A percentile compares a stretch with the other conserved stretches of the same genome.
Evolutionary conservation across 2,113 vertebrate genomes (phyloP).

Genomic region (Oriolus oriolus): DNA sequence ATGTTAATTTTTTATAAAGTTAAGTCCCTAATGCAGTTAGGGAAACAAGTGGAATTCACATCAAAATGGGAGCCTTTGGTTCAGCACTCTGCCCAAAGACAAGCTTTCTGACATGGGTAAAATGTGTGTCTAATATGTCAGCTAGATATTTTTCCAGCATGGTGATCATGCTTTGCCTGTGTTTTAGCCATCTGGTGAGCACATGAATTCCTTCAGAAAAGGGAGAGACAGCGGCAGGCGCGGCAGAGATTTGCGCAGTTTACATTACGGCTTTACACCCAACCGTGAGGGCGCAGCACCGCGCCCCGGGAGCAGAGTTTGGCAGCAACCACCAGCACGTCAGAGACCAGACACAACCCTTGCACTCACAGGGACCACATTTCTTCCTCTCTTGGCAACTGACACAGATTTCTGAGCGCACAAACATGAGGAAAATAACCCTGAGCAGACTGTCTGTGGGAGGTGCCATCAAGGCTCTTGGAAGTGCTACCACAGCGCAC

Average conservation of each 20-base stretch:
- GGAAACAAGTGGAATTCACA: neutral
- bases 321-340: neutral
- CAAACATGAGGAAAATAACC: neutral
- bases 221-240: neutral
- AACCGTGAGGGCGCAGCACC: neutral
- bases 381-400: neutral
- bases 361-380: neutral
- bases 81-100: neutral
- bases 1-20: neutral
- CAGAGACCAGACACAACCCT: neutral
- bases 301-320: neutral
- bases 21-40: neutral
- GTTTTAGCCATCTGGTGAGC: constrained; percentile 6
- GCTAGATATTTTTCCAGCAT: neutral
- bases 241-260: neutral
- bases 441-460: neutral
- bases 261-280: neutral
- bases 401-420: neutral
- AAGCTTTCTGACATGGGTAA: neutral
- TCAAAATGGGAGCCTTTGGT: neutral
- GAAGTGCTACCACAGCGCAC: neutral
- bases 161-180: neutral
- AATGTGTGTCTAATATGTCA: neutral
- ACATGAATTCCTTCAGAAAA: neutral
- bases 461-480: neutral